phyloP scores from a whole-genome alignment of 2,888 invertebrate genomes.

The Iphiclides podalirius region DNA sequence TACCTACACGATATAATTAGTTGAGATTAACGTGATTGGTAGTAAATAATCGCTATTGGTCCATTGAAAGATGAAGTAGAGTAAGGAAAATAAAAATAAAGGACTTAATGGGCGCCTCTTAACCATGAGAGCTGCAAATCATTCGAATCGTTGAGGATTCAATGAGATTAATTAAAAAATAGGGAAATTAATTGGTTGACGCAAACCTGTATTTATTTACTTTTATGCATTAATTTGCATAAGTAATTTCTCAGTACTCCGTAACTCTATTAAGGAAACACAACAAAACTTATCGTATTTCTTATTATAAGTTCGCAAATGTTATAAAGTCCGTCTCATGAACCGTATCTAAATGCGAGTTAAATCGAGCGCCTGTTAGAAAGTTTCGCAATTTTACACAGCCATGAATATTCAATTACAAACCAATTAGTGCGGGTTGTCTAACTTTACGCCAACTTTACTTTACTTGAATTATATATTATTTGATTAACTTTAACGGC shows the following conservation, averaged over 20 bases:
- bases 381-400: constrained; percentile 20
- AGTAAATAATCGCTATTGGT: background rate
- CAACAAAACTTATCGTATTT: too few relatives aligned
- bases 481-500: background rate
- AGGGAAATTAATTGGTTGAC: background rate
- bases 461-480: constrained; percentile 3
- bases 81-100: background rate
- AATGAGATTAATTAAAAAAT: background rate
- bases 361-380: constrained; percentile 5
- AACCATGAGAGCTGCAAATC: background rate
- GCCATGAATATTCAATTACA: constrained; percentile 21
- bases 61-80: background rate
- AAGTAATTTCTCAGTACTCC: too few relatives aligned
- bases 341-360: constrained; percentile 3
- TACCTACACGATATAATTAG: too few relatives aligned
- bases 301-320: too few relatives aligned
- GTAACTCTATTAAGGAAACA: too few relatives aligned
- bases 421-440: constrained; percentile 11
- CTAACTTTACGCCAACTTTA: constrained; percentile 6
- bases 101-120: background rate
- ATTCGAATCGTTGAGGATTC: background rate
- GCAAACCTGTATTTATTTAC: too few relatives aligned
- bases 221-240: too few relatives aligned
- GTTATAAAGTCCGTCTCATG: too few relatives aligned
- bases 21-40: background rate